A percentile compares a stretch with the other conserved stretches of the same genome.
These are phyloP conservation scores for Hypotaenidia philippensis DNA, from an alignment of 2,797 vertebrate species.

Conservation along the genomic window DNA sequence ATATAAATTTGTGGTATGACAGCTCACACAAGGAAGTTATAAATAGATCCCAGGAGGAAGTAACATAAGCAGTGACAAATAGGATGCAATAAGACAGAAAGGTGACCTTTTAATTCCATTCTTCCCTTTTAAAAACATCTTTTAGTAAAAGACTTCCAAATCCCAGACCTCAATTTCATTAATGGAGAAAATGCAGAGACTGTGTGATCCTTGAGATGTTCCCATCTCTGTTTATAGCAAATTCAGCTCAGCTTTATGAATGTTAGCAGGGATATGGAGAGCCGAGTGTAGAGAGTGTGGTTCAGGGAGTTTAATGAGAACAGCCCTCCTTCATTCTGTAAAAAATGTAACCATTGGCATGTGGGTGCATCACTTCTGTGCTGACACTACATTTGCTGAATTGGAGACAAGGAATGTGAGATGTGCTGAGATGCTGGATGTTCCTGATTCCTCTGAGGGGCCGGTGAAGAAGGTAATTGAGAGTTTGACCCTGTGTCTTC, in stretches of 20 bases:
- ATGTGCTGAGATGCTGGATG: neutral
- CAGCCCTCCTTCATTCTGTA: neutral
- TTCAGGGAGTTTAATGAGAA: neutral
- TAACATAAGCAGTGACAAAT: constrained; percentile 5
- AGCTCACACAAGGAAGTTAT: constrained; percentile 52
- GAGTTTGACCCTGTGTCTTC: neutral
- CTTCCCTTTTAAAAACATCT: neutral
- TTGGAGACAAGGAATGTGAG: neutral
- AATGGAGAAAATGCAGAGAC: neutral
- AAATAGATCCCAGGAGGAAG: constrained; percentile 59
- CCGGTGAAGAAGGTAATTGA: neutral
- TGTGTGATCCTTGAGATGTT: neutral
- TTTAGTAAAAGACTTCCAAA: neutral
- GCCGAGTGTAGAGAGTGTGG: neutral
- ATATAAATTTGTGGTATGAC: constrained; percentile 45
- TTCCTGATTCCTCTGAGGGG: neutral
- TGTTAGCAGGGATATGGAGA: neutral
- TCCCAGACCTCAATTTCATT: neutral
- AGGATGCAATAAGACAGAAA: neutral
- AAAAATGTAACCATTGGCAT: neutral
- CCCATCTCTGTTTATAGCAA: neutral
- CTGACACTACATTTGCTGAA: neutral
- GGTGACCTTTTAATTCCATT: neutral
- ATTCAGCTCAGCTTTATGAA: neutral
- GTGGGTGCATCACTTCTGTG: neutral